Evolutionary conservation across 2,113 vertebrate genomes (phyloP).

Genomic region (Plecturocebus donacophilus): DNA sequence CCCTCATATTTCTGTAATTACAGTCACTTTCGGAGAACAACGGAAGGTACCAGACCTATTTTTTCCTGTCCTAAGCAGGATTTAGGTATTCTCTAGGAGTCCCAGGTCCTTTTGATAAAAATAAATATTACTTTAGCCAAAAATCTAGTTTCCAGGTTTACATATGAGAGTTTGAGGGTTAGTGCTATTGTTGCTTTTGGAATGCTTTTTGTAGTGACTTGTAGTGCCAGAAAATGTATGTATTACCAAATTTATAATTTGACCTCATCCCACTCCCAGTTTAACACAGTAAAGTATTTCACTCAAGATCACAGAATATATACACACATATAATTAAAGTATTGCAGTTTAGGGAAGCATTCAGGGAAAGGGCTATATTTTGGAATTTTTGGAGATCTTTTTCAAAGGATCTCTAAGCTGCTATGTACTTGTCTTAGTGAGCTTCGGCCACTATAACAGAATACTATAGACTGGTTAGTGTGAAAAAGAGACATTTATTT

Average conservation of each 20-base stretch:
- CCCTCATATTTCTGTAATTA: not conserved
- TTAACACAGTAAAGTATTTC: not conserved
- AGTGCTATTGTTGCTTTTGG: not conserved
- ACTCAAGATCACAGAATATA: not conserved
- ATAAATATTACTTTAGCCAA: not conserved
- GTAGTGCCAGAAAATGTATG: not conserved
- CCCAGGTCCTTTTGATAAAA: not conserved
- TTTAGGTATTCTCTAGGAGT: not conserved
- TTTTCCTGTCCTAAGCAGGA: not conserved
- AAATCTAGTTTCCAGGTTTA: not conserved
- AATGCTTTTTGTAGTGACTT: not conserved
- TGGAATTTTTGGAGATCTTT: not conserved
- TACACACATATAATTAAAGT: not conserved
- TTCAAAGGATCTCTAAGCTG: not conserved
- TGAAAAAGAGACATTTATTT: not conserved
- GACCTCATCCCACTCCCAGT: not conserved
- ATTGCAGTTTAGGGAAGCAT: not conserved
- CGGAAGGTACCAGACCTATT: not conserved
- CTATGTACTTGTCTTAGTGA: not conserved
- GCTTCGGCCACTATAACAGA: not conserved
- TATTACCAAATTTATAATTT: not conserved
- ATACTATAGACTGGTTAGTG: not conserved
- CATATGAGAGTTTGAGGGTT: not conserved
- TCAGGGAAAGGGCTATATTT: not conserved
- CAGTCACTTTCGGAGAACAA: not conserved